Base-by-base conservation (phyloP, 2,888 invertebrate genomes). In the Eupeodes latifasciatus region DNA sequence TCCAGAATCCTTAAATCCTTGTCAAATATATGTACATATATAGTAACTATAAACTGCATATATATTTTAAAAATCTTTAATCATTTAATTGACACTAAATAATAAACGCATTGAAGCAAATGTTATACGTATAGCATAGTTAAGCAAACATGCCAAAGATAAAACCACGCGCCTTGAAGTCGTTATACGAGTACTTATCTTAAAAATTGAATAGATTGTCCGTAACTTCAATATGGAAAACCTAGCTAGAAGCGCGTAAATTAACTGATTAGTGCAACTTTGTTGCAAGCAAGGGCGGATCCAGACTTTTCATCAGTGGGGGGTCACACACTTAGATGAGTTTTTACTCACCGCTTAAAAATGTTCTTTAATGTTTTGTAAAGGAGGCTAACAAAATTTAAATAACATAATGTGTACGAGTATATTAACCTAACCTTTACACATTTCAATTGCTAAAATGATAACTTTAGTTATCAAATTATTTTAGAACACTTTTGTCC, bases 211-310 rank as follows among this genome's bases (percentile, higher is more conserved):
- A 71, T 66, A 64, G 72, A 77, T 72, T 82, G 64, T 51, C 44
- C 62, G 44, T 64, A 47, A 72, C 62, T 82, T 77, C 64, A 55
- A 77, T 78, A 77, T 71, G 71, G 47, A 69, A 59, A 77, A 77
- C 34, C 34, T 19, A 40, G 40, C 40, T 16, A 12, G 7, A n/a
- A 47, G 34, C 16, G 81, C 59, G 40, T 53, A 57, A 66, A 40
- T 4, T 36, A 55, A 19, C 6, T 51, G 36, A 77, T 66, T 51
- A 71, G 7, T 47, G 72, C 57, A 59, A 72, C 57, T 34, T 72
- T 72, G 57, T 72, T 77, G 81, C 77, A 55, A 53, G 12, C 77
- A 55, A 53, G 12, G n/a, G n/a, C n/a, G n/a, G n/a, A n/a, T n/a
- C n/a, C n/a, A n/a, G n/a, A n/a, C n/a, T n/a, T n/a, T n/a, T n/a